Evolutionary conservation across 2,113 vertebrate species (phyloP).

Genomic region (Podarcis cretensis): DNA sequence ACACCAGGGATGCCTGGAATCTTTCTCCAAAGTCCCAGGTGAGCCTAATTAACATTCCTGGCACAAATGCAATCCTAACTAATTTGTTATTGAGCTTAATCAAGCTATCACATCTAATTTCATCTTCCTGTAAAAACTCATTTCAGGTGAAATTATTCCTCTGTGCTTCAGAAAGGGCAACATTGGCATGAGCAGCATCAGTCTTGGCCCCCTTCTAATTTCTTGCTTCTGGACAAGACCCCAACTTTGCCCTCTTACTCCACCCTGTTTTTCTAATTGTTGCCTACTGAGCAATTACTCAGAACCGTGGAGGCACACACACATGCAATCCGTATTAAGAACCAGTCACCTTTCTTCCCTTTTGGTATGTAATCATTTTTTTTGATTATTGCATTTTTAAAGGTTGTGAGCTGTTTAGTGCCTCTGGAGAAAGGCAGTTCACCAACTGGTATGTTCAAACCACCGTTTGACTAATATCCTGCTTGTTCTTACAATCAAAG

Average conservation of each 20-base stretch:
- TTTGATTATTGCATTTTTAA: neutral
- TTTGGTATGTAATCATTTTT: neutral
- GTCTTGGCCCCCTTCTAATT: constrained; percentile 7
- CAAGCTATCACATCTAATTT: constrained; percentile 34
- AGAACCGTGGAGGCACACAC: neutral
- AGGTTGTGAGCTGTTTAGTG: neutral
- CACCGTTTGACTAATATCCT: neutral
- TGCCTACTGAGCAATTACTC: neutral
- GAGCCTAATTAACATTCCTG: constrained; percentile 34
- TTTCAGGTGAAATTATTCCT: constrained; percentile 35
- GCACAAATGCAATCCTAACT: constrained; percentile 31
- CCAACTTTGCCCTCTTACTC: neutral
- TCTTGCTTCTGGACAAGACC: neutral
- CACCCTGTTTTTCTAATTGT: neutral
- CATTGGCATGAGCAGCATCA: neutral
- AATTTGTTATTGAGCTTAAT: constrained; percentile 39
- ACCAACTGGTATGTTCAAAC: neutral
- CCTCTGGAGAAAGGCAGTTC: neutral
- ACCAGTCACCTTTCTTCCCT: neutral
- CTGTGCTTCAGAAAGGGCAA: neutral
- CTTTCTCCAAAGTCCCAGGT: constrained; percentile 5
- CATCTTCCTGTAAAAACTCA: constrained; percentile 35
- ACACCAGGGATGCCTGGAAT: neutral
- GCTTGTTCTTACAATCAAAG: neutral
- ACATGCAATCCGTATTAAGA: neutral